These are phyloP conservation scores for Amiota minor DNA, from an alignment of 2,888 invertebrate genomes.

Conservation along the genomic window DNA sequence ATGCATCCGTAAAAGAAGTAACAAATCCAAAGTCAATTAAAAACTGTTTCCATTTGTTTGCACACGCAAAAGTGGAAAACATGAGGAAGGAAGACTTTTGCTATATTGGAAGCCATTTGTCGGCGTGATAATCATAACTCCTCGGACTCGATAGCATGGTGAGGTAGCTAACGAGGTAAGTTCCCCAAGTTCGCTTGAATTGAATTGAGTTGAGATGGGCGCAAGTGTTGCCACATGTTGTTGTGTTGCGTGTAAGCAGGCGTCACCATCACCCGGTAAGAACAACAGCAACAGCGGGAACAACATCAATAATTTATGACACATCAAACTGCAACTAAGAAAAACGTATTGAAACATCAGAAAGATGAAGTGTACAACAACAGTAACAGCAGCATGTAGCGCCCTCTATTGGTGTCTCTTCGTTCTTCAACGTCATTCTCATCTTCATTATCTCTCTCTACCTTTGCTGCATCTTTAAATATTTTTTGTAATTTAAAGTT, in stretches of 20 bases:
- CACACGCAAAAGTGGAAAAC: constrained; percentile 49
- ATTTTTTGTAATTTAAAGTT: constrained; percentile 10
- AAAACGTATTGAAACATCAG: constrained; percentile 24
- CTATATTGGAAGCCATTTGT: constrained; percentile 1
- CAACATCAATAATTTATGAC: constrained; percentile 21
- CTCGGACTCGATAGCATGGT: not conserved
- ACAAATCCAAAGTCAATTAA: constrained; percentile 64
- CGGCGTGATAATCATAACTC: constrained; percentile 67
- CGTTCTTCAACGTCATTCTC: not conserved
- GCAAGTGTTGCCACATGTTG: constrained; percentile 21
- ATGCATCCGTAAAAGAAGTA: constrained; percentile 21
- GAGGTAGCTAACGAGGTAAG: not conserved
- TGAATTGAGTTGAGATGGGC: not conserved
- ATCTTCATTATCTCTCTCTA: not conserved
- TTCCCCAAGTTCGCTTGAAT: not conserved
- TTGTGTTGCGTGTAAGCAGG: constrained; percentile 27
- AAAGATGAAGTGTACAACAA: not conserved
- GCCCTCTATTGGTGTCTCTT: not conserved
- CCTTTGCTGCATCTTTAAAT: not conserved
- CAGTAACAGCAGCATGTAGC: not conserved
- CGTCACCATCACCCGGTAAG: not conserved
- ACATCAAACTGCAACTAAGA: constrained; percentile 15
- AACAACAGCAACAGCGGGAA: not conserved
- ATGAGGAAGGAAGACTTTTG: constrained; percentile 10
- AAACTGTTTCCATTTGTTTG: constrained; percentile 67